A percentile compares a stretch with the other conserved stretches of the same genome.
Evolutionary conservation across 1,140 invertebrate species (phyloP).

Genomic region (Drosophila jambulina): DNA sequence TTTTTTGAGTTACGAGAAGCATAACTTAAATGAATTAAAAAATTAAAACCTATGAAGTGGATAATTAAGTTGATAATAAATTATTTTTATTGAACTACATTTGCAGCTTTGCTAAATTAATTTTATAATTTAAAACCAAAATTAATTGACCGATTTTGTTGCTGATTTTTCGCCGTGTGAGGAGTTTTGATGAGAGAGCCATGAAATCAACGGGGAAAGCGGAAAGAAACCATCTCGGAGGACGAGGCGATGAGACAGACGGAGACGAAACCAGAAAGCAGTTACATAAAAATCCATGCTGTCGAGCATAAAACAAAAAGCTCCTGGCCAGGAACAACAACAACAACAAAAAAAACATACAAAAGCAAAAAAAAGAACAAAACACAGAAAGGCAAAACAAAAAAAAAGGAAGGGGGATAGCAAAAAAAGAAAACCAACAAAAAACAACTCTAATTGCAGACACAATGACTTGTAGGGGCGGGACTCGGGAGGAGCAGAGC

Average conservation of each 20-base stretch:
- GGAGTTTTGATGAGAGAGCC: slow-evolving; percentile 35
- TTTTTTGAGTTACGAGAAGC: neutral
- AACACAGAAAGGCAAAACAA: slow-evolving; percentile 41
- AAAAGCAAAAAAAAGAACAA: slow-evolving; percentile 51
- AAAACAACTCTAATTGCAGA: slow-evolving; percentile 83
- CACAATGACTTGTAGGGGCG: slow-evolving; percentile 70
- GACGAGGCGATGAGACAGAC: slow-evolving; percentile 37
- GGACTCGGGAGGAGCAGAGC: slow-evolving; percentile 6
- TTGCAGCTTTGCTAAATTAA: neutral
- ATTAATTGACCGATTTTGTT: neutral
- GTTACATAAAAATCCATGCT: slow-evolving; percentile 82
- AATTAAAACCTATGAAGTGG: too few species aligned
- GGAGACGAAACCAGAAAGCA: slow-evolving; percentile 77
- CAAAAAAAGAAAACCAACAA: slow-evolving; percentile 69
- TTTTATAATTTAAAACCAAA: neutral
- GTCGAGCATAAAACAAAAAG: slow-evolving; percentile 80
- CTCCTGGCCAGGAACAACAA: slow-evolving; percentile 71
- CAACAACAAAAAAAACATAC: slow-evolving; percentile 35
- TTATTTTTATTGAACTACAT: neutral
- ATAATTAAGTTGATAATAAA: too few species aligned
- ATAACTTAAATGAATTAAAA: neutral
- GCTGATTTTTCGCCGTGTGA: slow-evolving; percentile 2
- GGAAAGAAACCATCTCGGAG: slow-evolving; percentile 47
- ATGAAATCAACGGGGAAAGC: slow-evolving; percentile 75
- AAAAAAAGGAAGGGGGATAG: slow-evolving; percentile 27